Evolutionary conservation across 1,140 invertebrate genomes (phyloP), one percentile per base, ranked within the genome.

Genomic region (Neelides sp.): DNA sequence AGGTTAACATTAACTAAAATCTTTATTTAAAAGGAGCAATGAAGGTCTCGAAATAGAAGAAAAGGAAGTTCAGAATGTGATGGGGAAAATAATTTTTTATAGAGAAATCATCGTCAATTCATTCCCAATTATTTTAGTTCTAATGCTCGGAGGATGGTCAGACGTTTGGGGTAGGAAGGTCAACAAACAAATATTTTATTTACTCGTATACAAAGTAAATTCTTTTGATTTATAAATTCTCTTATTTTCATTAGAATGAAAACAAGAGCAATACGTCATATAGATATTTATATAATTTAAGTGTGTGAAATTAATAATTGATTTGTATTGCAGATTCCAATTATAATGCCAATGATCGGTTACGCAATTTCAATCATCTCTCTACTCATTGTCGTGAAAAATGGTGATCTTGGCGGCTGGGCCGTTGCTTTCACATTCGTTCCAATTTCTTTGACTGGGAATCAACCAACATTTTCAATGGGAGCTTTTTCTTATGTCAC

Each of bases 401-500:
- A 8, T 8, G n/a, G n/a, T 32, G 7, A 8, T 32, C 7, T 32
- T 8, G 7, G n/a, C 62, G 70, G 1, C 70, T 71, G 15, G 83
- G 84, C 1, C 85, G 86, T 2, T 86, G 82, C 78, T 83, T 88
- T 59, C 85, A 83, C 17, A 82, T 88, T 77, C 79, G 89, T 55
- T 71, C 73, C 3, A 73, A 72, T 3, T 63, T 76, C 20, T 72
- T 74, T 20, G 72, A 73, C 23, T 70, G 75, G 32, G 71, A 69
- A 68, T 68, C 72, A 0, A 67, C 71, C 65, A 64, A 75, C 27
- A 69, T 71, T 46, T 17, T 27, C 36, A 4, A 88, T 90, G 80
- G 83, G 83, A 12, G 78, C 85, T 27, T 91, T 90, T 64, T 89
- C 85, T 64, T 91, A 89, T 61, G 82, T 92, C 34, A 83, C 78